A percentile compares a stretch with the other conserved stretches of the same genome.
Evolutionary conservation across 2,888 invertebrate genomes (phyloP).

Genomic region (Melipona beecheii): DNA sequence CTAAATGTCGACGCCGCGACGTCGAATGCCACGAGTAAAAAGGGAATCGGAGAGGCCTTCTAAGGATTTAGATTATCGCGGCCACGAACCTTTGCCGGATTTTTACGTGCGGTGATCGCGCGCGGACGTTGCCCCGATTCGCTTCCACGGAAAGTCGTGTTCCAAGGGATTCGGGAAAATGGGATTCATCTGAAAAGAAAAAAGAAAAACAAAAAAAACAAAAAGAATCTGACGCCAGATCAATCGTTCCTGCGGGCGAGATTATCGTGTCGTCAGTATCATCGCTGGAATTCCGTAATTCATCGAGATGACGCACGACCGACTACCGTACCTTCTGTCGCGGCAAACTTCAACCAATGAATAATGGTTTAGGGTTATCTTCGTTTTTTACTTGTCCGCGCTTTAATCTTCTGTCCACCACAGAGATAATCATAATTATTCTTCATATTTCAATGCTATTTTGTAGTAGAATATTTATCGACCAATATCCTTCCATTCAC

Average conservation of each 20-base stretch:
- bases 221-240: slow-evolving; percentile 17
- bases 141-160: slow-evolving; percentile 40
- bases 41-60: slow-evolving; percentile 40
- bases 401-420: not conserved
- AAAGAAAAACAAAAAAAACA: not conserved
- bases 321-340: slow-evolving; percentile 26
- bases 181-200: not conserved
- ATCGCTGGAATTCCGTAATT: slow-evolving; percentile 43
- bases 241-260: slow-evolving; percentile 3
- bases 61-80: slow-evolving; percentile 58
- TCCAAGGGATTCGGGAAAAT: slow-evolving; percentile 43
- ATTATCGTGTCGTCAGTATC: slow-evolving; percentile 16
- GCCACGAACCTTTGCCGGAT: slow-evolving; percentile 56
- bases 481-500: not conserved
- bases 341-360: slow-evolving; percentile 10
- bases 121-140: slow-evolving; percentile 59
- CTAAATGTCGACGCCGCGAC: slow-evolving; percentile 57
- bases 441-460: not conserved
- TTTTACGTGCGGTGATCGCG: slow-evolving; percentile 65
- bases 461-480: slow-evolving; percentile 6
- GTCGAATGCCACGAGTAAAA: slow-evolving; percentile 46
- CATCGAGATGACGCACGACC: slow-evolving; percentile 28
- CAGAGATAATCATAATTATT: slow-evolving; percentile 15
- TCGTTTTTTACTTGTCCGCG: slow-evolving; percentile 10
- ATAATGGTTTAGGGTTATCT: not conserved